Percentiles rank a stretch among this genome's conserved stretches.
These are phyloP conservation scores for Peromyscus nudipes DNA, from an alignment of 2,797 vertebrate genomes.

Conservation along the genomic window DNA sequence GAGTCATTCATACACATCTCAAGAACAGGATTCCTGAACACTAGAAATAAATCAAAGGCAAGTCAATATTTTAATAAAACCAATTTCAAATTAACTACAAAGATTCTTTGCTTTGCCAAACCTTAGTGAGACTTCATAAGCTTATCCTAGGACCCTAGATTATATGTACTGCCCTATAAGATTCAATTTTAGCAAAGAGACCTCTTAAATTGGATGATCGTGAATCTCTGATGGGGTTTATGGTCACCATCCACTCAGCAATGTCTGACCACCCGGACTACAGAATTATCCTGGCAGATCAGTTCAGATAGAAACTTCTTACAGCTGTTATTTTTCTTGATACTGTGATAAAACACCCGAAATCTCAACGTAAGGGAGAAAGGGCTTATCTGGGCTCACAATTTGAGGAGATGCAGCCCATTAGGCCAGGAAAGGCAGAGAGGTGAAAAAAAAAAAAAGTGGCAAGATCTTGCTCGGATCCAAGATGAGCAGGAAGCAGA, in stretches of 20 bases:
- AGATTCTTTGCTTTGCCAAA: not conserved
- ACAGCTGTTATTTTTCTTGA: not conserved
- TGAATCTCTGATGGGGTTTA: not conserved
- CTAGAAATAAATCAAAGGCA: conserved; percentile 49
- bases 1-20: conserved; percentile 49
- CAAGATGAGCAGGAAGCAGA: not conserved
- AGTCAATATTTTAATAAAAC: conserved; percentile 58
- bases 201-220: too few species aligned
- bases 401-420: not conserved
- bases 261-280: not conserved
- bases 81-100: not conserved
- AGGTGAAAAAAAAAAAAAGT: not conserved
- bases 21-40: conserved; percentile 23
- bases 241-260: too few species aligned
- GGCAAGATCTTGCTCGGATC: not conserved
- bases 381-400: not conserved
- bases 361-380: not conserved
- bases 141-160: not conserved
- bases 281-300: not conserved
- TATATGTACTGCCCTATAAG: not conserved
- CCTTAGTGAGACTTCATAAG: not conserved
- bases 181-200: not conserved
- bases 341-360: not conserved
- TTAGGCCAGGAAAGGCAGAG: not conserved
- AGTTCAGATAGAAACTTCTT: not conserved